Evolutionary conservation across 2,797 vertebrate species (phyloP).

Genomic region (Petrocephalus schoutedeni): DNA sequence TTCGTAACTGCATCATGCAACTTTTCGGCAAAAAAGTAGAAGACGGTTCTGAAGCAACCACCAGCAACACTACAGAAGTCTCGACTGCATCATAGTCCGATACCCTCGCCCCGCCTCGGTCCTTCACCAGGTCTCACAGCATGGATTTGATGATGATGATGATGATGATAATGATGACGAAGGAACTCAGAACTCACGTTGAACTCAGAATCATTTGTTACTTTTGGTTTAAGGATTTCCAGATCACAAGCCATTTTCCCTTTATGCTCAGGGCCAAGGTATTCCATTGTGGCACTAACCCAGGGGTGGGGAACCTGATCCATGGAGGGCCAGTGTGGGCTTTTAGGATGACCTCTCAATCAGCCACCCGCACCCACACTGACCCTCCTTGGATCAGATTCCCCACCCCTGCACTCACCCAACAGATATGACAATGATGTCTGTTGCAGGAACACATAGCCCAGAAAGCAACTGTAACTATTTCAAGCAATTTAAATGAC

Average conservation of each 20-base stretch:
- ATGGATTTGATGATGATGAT: not conserved
- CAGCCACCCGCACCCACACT: too few relatives aligned
- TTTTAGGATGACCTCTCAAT: too few relatives aligned
- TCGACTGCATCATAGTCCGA: constrained; percentile 56
- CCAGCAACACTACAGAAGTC: constrained; percentile 77
- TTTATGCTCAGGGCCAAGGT: not conserved
- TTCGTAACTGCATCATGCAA: constrained; percentile 78
- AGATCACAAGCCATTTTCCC: not conserved
- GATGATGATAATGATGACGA: not conserved
- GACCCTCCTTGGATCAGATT: too few relatives aligned
- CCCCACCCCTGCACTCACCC: not conserved
- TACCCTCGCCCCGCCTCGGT: not conserved
- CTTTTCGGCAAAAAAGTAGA: constrained; percentile 80
- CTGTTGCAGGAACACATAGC: not conserved
- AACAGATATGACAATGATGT: not conserved
- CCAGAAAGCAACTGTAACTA: not conserved
- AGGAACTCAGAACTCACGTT: not conserved
- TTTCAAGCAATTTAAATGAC: not conserved
- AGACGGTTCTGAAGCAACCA: constrained; percentile 74
- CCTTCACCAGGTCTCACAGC: not conserved
- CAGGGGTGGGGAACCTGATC: too few relatives aligned
- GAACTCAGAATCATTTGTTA: not conserved
- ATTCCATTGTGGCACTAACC: not conserved
- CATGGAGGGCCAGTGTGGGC: too few relatives aligned
- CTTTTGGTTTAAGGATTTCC: not conserved